phyloP scores from a whole-genome alignment of 2,888 invertebrate genomes.

The Meiosimyza decipiens region DNA sequence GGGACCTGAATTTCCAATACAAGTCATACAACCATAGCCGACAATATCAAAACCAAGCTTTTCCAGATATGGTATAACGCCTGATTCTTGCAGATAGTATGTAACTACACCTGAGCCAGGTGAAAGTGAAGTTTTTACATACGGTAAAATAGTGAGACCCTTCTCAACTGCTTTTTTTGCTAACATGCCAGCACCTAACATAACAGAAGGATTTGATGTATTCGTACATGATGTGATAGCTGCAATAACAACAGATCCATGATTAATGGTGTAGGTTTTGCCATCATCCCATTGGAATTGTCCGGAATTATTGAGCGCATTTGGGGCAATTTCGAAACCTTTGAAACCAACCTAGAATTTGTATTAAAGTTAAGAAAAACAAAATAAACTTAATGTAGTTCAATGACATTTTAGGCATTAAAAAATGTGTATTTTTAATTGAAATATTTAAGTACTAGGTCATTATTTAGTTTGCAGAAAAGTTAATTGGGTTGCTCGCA shows the following conservation, averaged over 20 bases:
- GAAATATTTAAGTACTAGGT: slow-evolving; percentile 49
- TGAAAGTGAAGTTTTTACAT: slow-evolving; percentile 96
- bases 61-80: slow-evolving; percentile 87
- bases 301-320: slow-evolving; percentile 73
- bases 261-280: slow-evolving; percentile 80
- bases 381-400: slow-evolving; percentile 33
- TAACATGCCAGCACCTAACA: slow-evolving; percentile 94
- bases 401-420: slow-evolving; percentile 38
- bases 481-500: neutral
- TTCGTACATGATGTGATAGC: slow-evolving; percentile 99
- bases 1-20: slow-evolving; percentile 98
- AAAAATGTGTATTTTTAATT: neutral
- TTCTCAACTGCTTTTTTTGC: slow-evolving; percentile 95
- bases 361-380: slow-evolving; percentile 5
- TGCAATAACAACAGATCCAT: slow-evolving; percentile 96
- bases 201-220: slow-evolving; percentile 97
- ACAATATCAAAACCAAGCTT: slow-evolving; percentile 93
- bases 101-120: slow-evolving; percentile 97
- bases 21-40: slow-evolving; percentile 99
- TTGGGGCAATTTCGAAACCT: slow-evolving; percentile 83
- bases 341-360: slow-evolving; percentile 84
- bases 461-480: slow-evolving; percentile 54
- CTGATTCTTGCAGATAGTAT: slow-evolving; percentile 82
- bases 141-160: slow-evolving; percentile 89
- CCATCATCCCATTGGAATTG: slow-evolving; percentile 84